A percentile compares a stretch with the other conserved stretches of the same genome.
phyloP scores from a whole-genome alignment of 2,797 vertebrate genomes.

The Iguana delicatissima region DNA sequence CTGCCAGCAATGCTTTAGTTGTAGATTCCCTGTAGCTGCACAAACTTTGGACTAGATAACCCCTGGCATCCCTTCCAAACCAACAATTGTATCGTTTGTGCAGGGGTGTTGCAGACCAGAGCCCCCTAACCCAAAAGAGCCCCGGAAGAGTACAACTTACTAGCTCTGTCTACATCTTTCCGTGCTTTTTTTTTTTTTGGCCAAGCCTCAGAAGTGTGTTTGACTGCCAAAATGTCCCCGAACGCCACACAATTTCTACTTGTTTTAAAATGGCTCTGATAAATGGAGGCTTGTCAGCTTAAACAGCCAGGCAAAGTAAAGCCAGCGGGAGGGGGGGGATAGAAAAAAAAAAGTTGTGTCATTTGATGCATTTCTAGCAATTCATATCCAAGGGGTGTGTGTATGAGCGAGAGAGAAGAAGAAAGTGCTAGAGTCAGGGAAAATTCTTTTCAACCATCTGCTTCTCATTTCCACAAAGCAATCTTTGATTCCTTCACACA shows the following conservation, averaged over 20 bases:
- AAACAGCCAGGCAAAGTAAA: slow-evolving; percentile 69
- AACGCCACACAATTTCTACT: background rate
- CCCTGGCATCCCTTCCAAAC: too few relatives aligned
- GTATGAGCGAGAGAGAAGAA: background rate
- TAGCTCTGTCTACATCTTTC: too few relatives aligned
- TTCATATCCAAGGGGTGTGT: slow-evolving; percentile 42
- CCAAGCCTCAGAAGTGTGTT: background rate
- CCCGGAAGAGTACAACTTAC: too few relatives aligned
- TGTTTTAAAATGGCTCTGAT: background rate
- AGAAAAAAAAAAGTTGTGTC: background rate
- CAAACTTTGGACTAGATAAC: too few relatives aligned
- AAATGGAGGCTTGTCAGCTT: slow-evolving; percentile 49
- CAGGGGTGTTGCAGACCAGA: too few relatives aligned
- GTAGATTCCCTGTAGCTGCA: too few relatives aligned
- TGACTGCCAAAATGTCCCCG: background rate
- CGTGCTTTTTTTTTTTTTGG: too few relatives aligned
- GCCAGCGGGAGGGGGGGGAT: background rate
- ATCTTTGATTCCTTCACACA: slow-evolving; percentile 69
- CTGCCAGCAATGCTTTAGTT: too few relatives aligned
- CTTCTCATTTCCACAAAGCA: slow-evolving; percentile 90
- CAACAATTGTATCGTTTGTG: too few relatives aligned
- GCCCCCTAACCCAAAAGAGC: too few relatives aligned
- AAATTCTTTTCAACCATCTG: slow-evolving; percentile 91
- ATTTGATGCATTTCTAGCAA: slow-evolving; percentile 71
- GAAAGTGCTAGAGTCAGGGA: slow-evolving; percentile 88